These are phyloP conservation scores for Dipodomys spectabilis DNA, from an alignment of 2,113 vertebrate species.

Conservation along the genomic window DNA sequence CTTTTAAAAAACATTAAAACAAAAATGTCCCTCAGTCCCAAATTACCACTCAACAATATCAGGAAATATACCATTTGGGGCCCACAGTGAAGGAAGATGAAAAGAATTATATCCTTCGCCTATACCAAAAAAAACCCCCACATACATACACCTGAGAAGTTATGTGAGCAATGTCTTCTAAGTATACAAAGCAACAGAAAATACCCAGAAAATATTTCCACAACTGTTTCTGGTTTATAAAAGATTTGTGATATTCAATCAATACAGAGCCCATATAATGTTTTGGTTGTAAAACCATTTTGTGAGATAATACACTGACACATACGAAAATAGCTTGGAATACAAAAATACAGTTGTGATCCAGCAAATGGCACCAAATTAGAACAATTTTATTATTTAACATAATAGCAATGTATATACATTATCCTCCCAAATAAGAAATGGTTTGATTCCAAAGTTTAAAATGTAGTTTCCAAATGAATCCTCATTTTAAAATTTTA, in stretches of 20 bases:
- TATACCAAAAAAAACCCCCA: constrained; percentile 57
- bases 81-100: constrained; percentile 7
- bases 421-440: constrained; percentile 78
- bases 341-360: constrained; percentile 88
- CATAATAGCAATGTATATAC: constrained; percentile 85
- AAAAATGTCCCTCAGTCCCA: not conserved
- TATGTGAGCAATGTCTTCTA: constrained; percentile 62
- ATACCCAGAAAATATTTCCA: constrained; percentile 62
- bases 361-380: constrained; percentile 86
- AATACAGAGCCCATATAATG: constrained; percentile 75
- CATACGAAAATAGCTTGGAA: constrained; percentile 81
- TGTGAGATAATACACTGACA: constrained; percentile 77
- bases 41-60: constrained; percentile 35
- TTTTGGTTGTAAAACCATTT: constrained; percentile 73
- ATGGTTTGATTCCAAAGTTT: constrained; percentile 75
- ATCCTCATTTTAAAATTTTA: constrained; percentile 80
- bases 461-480: constrained; percentile 78
- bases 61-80: constrained; percentile 58
- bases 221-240: constrained; percentile 80
- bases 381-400: constrained; percentile 86
- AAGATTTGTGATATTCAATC: constrained; percentile 81
- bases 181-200: constrained; percentile 74
- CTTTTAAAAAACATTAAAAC: not conserved
- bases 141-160: constrained; percentile 69
- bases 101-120: constrained; percentile 65